Evolutionary conservation across 1,140 invertebrate genomes (phyloP).

Genomic region (Cotesia chilonis): DNA sequence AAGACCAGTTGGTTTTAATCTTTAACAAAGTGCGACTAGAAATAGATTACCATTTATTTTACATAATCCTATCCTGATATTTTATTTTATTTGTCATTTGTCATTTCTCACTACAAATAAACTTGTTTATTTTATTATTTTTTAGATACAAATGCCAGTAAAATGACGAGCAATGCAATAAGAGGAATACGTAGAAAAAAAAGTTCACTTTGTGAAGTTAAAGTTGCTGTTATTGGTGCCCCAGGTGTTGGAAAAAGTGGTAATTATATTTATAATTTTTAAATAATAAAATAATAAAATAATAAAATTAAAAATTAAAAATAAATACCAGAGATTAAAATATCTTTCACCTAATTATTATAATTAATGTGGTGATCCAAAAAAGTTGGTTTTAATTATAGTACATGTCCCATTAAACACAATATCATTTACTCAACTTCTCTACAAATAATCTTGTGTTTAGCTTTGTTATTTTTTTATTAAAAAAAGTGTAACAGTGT

Average conservation of each 20-base stretch:
- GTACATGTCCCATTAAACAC: too few species aligned
- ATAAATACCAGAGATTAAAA: too few species aligned
- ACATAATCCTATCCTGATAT: neutral
- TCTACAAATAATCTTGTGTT: too few species aligned
- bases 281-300: neutral
- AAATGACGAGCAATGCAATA: constrained; percentile 70
- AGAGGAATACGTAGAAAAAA: constrained; percentile 86
- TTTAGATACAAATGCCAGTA: constrained; percentile 48
- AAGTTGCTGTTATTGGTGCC: constrained; percentile 85
- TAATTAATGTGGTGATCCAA: too few species aligned
- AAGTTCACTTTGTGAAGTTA: constrained; percentile 86
- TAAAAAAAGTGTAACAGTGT: too few species aligned
- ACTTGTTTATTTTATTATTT: constrained; percentile 18
- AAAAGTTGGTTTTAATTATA: neutral
- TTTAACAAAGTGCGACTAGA: neutral
- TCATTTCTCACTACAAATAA: constrained; percentile 5
- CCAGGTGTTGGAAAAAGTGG: constrained; percentile 89
- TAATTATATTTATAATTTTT: constrained; percentile 64
- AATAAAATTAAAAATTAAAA: too few species aligned
- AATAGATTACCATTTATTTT: constrained; percentile 3
- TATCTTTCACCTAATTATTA: neutral
- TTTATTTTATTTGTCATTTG: neutral
- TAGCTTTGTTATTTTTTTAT: too few species aligned
- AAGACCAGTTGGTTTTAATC: constrained; percentile 29
- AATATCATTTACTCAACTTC: too few species aligned